Percentiles rank a stretch among this genome's conserved stretches.
Conservation (phyloP, 2,888 invertebrate species). For the Andrena chrysosceles region DNA sequence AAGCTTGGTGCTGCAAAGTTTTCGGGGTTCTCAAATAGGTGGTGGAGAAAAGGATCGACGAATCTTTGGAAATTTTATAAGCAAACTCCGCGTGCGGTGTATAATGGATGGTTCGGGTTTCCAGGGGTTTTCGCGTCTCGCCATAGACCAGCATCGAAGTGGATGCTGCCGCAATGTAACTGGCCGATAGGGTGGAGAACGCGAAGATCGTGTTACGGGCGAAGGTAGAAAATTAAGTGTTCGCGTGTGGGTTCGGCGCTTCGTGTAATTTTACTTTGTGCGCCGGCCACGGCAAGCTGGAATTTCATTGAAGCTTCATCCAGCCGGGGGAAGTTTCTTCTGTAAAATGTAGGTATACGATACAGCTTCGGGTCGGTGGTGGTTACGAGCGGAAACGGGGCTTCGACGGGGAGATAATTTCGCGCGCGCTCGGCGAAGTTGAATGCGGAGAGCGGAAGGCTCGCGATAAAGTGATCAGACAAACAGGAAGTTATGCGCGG, state of each 20-base stretch:
- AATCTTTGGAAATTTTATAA: slow-evolving; percentile 50
- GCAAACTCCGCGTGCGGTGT: slow-evolving; percentile 33
- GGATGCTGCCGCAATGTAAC: slow-evolving; percentile 44
- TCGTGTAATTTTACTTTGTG: slow-evolving; percentile 64
- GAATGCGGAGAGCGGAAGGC: slow-evolving; percentile 36
- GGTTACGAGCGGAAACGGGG: slow-evolving; percentile 38
- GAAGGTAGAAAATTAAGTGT: slow-evolving; percentile 57
- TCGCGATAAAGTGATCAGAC: slow-evolving; percentile 60
- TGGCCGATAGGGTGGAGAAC: slow-evolving; percentile 50
- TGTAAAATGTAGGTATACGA: slow-evolving; percentile 58
- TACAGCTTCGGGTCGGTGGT: slow-evolving; percentile 7
- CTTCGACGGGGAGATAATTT: slow-evolving; percentile 58
- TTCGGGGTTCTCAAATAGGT: background rate
- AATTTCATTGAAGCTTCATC: slow-evolving; percentile 65
- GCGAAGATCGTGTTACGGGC: slow-evolving; percentile 61
- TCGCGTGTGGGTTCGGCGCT: slow-evolving; percentile 62
- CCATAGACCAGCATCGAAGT: slow-evolving; percentile 25
- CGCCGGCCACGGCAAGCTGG: slow-evolving; percentile 39
- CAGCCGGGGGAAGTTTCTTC: slow-evolving; percentile 59
- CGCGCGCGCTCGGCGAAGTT: slow-evolving; percentile 28
- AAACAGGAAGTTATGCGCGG: slow-evolving; percentile 45
- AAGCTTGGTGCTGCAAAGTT: background rate
- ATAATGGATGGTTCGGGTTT: slow-evolving; percentile 53
- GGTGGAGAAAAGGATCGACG: slow-evolving; percentile 22
- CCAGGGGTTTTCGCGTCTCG: slow-evolving; percentile 45